Base-by-base conservation (phyloP, 1,140 invertebrate species). In the Tetranychus cinnabarinus region DNA sequence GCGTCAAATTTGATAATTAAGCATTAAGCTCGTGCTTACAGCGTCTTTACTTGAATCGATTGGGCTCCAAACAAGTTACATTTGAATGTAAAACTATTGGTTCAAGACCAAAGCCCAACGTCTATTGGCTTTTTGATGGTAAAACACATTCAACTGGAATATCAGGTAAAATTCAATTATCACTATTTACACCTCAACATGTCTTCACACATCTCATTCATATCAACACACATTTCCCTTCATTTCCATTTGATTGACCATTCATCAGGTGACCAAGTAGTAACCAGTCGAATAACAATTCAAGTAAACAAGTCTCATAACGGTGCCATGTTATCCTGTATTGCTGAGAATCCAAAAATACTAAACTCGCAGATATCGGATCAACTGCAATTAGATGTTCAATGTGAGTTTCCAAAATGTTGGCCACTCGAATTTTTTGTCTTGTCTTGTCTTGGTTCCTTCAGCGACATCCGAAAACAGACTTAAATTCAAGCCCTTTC, bases 21-120 rank as follows among this genome's bases (percentile, higher is more conserved):
- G 23, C 23, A 23, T 23, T 23, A 23, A 0, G 23, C 23, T 23
- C 23, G 23, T 23, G 23, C 23, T 23, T 23, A 23, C 23, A 23
- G 23, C 23, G 23, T 23, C 23, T 23, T 23, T 23, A 23, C 23
- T 23, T 23, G 23, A 23, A 23, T 0, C 23, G 23, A 23, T 23
- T 23, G 23, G 23, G 23, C 23, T 23, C 23, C n/a, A 36, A 33
- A 7, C 58, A 60, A n/a, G 64, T 63, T 10, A 45, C 50, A 23
- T 65, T 65, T 45, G 63, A 65, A 45, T 65, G 64, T 50, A 60
- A 52, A 34, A 61, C 64, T 10, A 46, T 58, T 39, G 64, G 64
- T n/a, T 65, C 63, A n/a, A 54, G 63, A n/a, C 64, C 63, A 50
- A 59, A 65, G 47, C 45, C 64, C 13, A 58, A 31, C 23, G 36